Evolutionary conservation across 2,113 vertebrate genomes (phyloP).

Genomic region (Odocoileus virginianus): DNA sequence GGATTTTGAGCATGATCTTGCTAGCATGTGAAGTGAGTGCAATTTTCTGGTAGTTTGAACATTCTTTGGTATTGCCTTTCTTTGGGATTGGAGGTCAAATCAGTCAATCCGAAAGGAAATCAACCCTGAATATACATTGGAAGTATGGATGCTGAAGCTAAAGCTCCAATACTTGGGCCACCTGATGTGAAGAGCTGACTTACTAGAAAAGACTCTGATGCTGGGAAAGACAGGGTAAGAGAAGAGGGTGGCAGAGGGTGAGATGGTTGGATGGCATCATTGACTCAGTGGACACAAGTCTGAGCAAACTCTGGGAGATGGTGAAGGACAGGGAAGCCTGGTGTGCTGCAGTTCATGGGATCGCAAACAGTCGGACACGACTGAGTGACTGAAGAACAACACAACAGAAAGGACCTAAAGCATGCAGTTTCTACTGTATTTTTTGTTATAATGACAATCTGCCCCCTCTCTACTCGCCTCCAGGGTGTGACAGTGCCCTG

Average conservation of each 20-base stretch:
- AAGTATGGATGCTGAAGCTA: neutral
- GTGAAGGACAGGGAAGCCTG: neutral
- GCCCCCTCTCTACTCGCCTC: no score
- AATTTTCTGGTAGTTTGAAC: rapidly evolving
- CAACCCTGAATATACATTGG: neutral
- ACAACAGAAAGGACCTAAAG: neutral
- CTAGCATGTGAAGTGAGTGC: neutral
- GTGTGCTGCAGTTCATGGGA: neutral
- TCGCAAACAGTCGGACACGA: neutral
- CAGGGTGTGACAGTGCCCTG: neutral
- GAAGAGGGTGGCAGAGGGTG: neutral
- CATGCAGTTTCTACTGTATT: neutral
- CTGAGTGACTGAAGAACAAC: neutral
- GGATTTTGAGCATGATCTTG: neutral
- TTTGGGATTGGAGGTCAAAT: neutral
- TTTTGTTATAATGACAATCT: neutral
- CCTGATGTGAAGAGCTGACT: neutral
- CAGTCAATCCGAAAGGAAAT: neutral
- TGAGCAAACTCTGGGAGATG: neutral
- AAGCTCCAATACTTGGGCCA: neutral
- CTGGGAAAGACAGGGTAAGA: neutral
- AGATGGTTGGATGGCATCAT: neutral
- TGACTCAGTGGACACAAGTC: neutral
- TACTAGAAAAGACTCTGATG: neutral
- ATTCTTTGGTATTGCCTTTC: neutral